Percentiles rank a stretch among this genome's conserved stretches.
Conservation (phyloP, 2,113 vertebrate genomes). For the Bolborhynchus lineola region DNA sequence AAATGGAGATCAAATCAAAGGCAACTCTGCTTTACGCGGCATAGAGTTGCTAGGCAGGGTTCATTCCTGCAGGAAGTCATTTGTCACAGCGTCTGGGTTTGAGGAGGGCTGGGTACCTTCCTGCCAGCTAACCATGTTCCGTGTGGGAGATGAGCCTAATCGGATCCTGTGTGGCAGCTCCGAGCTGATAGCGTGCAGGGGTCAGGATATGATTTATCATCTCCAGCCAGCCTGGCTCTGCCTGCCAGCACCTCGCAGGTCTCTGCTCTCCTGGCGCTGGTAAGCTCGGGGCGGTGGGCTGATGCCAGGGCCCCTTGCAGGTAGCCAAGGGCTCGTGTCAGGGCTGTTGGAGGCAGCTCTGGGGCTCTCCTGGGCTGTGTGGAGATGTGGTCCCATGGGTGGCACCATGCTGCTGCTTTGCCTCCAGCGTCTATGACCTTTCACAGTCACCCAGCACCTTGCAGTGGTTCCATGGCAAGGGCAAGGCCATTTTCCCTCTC, state of each 20-base stretch:
- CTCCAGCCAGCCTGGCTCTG: not conserved
- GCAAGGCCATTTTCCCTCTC: not conserved
- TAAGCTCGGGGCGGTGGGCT: not conserved
- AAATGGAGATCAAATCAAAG: not conserved
- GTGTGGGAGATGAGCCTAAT: not conserved
- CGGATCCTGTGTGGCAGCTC: not conserved
- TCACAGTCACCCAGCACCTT: not conserved
- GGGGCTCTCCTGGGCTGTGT: not conserved
- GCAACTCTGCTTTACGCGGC: not conserved
- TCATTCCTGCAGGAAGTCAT: not conserved
- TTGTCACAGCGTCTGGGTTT: not conserved
- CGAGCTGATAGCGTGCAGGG: not conserved
- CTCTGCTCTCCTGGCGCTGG: not conserved
- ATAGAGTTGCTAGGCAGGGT: not conserved
- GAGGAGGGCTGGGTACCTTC: not conserved
- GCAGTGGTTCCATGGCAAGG: not conserved
- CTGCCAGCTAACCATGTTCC: not conserved
- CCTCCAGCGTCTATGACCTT: not conserved
- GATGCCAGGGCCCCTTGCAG: not conserved
- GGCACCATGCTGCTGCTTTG: not conserved
- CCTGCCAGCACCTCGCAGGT: rapidly evolving
- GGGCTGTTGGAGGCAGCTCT: not conserved
- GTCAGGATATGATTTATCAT: not conserved
- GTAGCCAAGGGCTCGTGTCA: not conserved
- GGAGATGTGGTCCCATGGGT: not conserved